Evolutionary conservation across 1,140 invertebrate genomes (phyloP), one percentile per base, ranked within the genome.

Genomic region (Pissodes strobi): DNA sequence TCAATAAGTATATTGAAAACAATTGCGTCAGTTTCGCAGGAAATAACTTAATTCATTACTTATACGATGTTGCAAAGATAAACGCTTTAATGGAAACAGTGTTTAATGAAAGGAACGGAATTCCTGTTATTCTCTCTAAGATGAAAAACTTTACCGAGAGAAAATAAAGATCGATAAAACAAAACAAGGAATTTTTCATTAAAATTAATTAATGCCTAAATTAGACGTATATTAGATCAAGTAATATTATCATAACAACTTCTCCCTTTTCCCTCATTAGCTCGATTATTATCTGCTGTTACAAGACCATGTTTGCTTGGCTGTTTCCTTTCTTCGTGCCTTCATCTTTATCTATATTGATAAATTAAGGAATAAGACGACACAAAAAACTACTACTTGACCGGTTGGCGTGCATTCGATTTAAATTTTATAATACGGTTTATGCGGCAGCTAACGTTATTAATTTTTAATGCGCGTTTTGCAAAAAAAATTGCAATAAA

Each of bases 171-270:
- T 27, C 17, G 6, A 27, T 27, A 3, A 9, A 27, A 12, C 43
- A 46, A 34, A 17, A 39, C 45, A 4, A 61, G 37, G 25, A 52
- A 48, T 59, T 59, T 59, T 61, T 62, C 19, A 62, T 53, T 51
- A 51, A 53, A 52, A 53, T 51, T 62, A 62, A 62, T 62, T 62
- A 62, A 45, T 45, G 49, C 59, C 59, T 53, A 62, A 62, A 62
- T 45, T 53, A 62, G 59, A 62, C 27, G 34, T 52, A 62, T 34
- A 62, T 62, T 62, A 62, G 59, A 62, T 38, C 59, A 45, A 53
- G 48, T 53, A 23, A 25, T 41, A 62, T 62, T 62, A 62, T 62
- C 59, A 62, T 62, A 62, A 62, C 59, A 51, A 46, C 48, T 61
- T 61, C 46, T 61, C 48, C 46, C 48, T 62, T 37, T 62, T 62